Base-by-base conservation (phyloP, 1,140 invertebrate genomes). In the Papilio polytes region DNA sequence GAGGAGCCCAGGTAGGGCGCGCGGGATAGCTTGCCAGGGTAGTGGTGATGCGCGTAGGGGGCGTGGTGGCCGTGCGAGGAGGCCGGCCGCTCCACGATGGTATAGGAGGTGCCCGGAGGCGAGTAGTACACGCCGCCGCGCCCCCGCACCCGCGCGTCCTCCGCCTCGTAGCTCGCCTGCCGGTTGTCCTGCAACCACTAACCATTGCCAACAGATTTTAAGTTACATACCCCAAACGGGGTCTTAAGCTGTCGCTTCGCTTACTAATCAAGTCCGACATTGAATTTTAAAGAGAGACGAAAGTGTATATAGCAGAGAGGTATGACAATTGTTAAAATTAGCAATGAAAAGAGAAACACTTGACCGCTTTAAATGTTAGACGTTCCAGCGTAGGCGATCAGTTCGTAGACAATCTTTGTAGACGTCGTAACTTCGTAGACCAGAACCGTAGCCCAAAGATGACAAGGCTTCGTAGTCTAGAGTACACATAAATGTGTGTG, bases 41-140 rank as follows among this genome's bases (percentile, higher is more conserved):
- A 96, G 88, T 96, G 96, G 81, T 96, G 95, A 73, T 94, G 95
- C 44, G 95, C 96, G 84, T 95, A 95, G 51, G 96, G 95, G 26
- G 95, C 95, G 85, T 96, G 96, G 92, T 97, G 96, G 85, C 96
- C 96, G 83, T 97, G 97, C 46, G 97, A 97, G 84, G 97, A 97
- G 81, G 97, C 97, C 48, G 97, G 97, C 74, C 97, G 96, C 94
- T 98, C 97, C 85, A 98, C 97, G 91, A 98, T 98, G 85, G 97
- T 98, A 94, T 98, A 98, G 66, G 97, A 98, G 80, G 97, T 98
- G 72, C 97, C 96, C 12, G 96, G 96, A 80, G 96, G 96, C 51
- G 96, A 97, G 87, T 97, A 97, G 88, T 97, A 97, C 3, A 96
- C 94, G 13, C 96, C 96, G n/a, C 96, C 96, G 8, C 96, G 90